Base-by-base conservation (phyloP, 1,140 invertebrate species). In the Plectrocnemia conspersa region DNA sequence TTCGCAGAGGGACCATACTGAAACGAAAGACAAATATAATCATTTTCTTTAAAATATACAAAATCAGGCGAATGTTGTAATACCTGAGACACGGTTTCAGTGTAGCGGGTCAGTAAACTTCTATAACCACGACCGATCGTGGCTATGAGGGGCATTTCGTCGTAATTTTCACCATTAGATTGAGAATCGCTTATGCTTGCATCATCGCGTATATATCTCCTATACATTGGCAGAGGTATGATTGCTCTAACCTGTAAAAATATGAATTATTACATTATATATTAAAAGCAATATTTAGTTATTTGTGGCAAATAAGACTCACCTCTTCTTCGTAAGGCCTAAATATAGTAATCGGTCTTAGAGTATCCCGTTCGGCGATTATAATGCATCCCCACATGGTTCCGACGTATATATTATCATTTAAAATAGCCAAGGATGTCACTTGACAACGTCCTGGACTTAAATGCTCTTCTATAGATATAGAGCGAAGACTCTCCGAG, bases 361-460 rank as follows among this genome's bases (percentile, higher is more conserved):
- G 74, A 2, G 86, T 82, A 35, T 79, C 77, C 25, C 84, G 79
- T 68, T 92, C 89, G 2, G 88, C 89, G 1, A 95, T 86, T 15
- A 95, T 86, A 24, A 96, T 76, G 66, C 91, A 93, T 6, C 93
- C 93, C 88, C 90, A 93, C 1, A 87, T 89, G 1, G 92, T 95
- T 27, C 92, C 93, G 46, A 93, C 85, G 66, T 92, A 93, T 6
- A 94, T 70, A 54, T 85, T 80, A 47, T 80, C 79, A 38, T 81
- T 78, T 57, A 85, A 73, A 15, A 82, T 75, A 49, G 86, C 83
- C 52, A 94, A 68, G 25, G 87, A 84, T 9, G 89, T 91, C 71
- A 86, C 83, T 67, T 89, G 84, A 64, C 88, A 91, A 61, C 85
- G 80, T 23, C 85, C 85, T 2, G 83, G 83, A 36, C 83, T 88